Conservation (phyloP, 2,113 vertebrate species). For the Craseonycteris thonglongyai region DNA sequence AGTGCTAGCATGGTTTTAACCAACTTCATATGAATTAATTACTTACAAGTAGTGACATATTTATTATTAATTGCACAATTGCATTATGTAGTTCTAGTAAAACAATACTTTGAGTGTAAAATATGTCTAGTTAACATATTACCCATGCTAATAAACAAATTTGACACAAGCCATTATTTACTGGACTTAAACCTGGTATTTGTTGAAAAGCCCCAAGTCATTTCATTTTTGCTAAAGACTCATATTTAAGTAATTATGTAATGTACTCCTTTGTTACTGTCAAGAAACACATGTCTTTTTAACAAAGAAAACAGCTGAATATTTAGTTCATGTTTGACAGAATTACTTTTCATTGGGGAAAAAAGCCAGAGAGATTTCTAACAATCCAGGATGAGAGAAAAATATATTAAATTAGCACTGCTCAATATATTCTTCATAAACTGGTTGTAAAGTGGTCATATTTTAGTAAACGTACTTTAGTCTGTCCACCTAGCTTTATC, state of each 20-base stretch:
- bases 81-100: slow-evolving; percentile 61
- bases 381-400: neutral
- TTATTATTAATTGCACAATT: slow-evolving; percentile 67
- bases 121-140: slow-evolving; percentile 67
- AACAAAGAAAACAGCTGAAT: slow-evolving; percentile 12
- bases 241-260: slow-evolving; percentile 66
- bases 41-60: slow-evolving; percentile 64
- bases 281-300: neutral
- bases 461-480: neutral
- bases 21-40: slow-evolving; percentile 58
- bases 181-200: slow-evolving; percentile 51
- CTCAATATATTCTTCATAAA: neutral
- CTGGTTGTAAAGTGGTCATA: neutral
- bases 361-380: neutral
- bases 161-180: slow-evolving; percentile 63
- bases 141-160: slow-evolving; percentile 67
- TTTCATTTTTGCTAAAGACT: slow-evolving; percentile 59
- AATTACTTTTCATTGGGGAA: neutral
- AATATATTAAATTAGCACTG: neutral
- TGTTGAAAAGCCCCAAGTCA: slow-evolving; percentile 55
- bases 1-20: slow-evolving; percentile 39
- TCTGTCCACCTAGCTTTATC: neutral
- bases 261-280: slow-evolving; percentile 50
- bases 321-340: neutral
- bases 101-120: slow-evolving; percentile 67